These are phyloP conservation scores for Enteromius fasciolatus DNA, from an alignment of 2,797 vertebrate species.

Conservation along the genomic window DNA sequence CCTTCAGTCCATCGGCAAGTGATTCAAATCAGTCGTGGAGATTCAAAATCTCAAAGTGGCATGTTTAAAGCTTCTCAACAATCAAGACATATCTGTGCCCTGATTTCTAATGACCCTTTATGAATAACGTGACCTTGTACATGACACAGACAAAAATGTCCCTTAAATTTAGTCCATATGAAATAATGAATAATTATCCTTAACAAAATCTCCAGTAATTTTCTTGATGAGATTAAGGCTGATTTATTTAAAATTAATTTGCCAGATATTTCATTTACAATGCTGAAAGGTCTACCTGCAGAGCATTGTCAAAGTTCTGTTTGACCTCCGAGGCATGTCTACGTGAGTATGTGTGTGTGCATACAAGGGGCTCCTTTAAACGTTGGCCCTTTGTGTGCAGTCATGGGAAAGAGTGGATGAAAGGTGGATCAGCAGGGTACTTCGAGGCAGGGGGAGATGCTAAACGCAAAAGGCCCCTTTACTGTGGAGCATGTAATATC, in stretches of 20 bases:
- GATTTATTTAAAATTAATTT: not conserved
- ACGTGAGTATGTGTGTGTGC: conserved; percentile 57
- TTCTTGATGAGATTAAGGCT: not conserved
- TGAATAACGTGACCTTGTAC: not conserved
- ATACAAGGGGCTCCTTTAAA: conserved; percentile 67
- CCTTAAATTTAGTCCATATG: not conserved
- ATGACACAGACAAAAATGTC: not conserved
- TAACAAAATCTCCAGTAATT: not conserved
- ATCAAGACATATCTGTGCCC: not conserved
- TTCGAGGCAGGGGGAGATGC: conserved; percentile 56
- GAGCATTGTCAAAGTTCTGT: not conserved
- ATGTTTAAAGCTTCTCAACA: not conserved
- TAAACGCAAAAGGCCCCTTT: conserved; percentile 66
- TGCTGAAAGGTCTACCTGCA: conserved; percentile 57
- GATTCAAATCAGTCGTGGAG: not conserved
- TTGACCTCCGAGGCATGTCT: conserved; percentile 37
- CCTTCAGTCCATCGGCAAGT: not conserved
- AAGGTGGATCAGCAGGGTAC: conserved; percentile 72
- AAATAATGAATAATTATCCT: not conserved
- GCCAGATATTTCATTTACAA: not conserved
- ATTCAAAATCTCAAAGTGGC: conserved; percentile 5
- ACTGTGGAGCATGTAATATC: conserved; percentile 76
- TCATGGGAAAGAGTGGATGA: conserved; percentile 76
- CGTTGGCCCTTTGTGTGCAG: conserved; percentile 68
- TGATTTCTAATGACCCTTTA: conserved; percentile 13